Percentiles rank a stretch among this genome's conserved stretches.
Evolutionary conservation across 2,888 invertebrate genomes (phyloP).

Genomic region (Brachylomia viminalis): DNA sequence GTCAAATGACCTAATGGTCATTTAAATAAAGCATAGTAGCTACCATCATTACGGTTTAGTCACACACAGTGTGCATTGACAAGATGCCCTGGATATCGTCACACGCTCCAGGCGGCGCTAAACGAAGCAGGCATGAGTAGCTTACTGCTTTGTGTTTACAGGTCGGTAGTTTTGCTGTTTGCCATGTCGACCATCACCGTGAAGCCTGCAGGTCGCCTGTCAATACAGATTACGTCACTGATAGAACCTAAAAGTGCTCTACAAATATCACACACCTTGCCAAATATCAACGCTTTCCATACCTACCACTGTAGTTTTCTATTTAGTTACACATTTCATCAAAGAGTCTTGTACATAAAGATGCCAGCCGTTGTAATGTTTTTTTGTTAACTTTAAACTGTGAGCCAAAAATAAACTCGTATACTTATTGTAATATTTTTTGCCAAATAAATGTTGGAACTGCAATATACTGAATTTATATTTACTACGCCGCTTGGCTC

Average conservation of each 20-base stretch:
- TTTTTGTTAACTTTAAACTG: slow-evolving; percentile 48
- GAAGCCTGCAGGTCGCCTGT: slow-evolving; percentile 57
- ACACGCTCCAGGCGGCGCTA: slow-evolving; percentile 54
- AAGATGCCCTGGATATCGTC: slow-evolving; percentile 42
- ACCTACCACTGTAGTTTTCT: background rate
- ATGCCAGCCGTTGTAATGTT: slow-evolving; percentile 33
- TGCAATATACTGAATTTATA: slow-evolving; percentile 71
- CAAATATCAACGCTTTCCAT: slow-evolving; percentile 38
- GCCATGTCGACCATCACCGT: slow-evolving; percentile 57
- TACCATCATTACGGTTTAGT: background rate
- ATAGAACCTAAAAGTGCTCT: slow-evolving; percentile 51
- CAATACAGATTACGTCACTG: slow-evolving; percentile 66
- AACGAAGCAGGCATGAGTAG: slow-evolving; percentile 58
- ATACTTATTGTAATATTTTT: slow-evolving; percentile 66
- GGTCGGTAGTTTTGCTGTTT: slow-evolving; percentile 67
- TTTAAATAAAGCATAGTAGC: background rate
- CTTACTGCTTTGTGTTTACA: slow-evolving; percentile 69
- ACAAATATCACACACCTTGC: slow-evolving; percentile 19
- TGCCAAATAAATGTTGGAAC: slow-evolving; percentile 71
- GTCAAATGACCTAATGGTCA: background rate
- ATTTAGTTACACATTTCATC: slow-evolving; percentile 15
- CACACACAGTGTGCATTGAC: slow-evolving; percentile 10
- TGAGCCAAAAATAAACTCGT: slow-evolving; percentile 61
- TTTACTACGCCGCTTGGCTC: slow-evolving; percentile 71
- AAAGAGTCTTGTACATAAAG: slow-evolving; percentile 31